Conservation (phyloP, 2,797 vertebrate genomes). For the Falco biarmicus region DNA sequence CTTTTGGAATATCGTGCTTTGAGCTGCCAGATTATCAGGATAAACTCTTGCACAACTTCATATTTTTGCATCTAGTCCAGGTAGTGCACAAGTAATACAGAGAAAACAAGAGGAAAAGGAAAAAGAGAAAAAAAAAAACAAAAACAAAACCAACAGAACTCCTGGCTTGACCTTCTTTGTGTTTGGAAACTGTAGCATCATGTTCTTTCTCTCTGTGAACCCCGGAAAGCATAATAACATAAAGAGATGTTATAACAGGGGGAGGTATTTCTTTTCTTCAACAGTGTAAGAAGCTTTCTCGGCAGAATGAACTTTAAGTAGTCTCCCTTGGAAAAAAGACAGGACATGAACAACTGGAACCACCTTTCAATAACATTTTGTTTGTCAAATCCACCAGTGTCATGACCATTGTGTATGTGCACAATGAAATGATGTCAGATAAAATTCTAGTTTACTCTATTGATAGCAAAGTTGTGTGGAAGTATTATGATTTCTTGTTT, state of each 20-base stretch:
- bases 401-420: too few species aligned
- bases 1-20: background rate
- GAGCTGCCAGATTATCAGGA: background rate
- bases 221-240: background rate
- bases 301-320: background rate
- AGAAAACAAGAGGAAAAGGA: background rate
- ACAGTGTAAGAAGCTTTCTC: background rate
- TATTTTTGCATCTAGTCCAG: background rate
- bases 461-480: background rate
- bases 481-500: background rate
- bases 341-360: background rate
- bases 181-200: background rate
- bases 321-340: background rate
- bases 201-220: background rate
- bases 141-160: background rate
- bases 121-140: background rate
- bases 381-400: background rate
- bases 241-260: too few species aligned
- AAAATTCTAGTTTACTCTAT: background rate
- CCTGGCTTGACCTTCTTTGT: rapidly evolving
- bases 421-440: background rate
- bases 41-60: background rate
- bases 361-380: background rate
- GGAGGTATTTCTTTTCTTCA: background rate
- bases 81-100: background rate